Evolutionary conservation across 2,888 invertebrate species (phyloP), one percentile per base, ranked within the genome.

Genomic region (Iselma pallidipennis): DNA sequence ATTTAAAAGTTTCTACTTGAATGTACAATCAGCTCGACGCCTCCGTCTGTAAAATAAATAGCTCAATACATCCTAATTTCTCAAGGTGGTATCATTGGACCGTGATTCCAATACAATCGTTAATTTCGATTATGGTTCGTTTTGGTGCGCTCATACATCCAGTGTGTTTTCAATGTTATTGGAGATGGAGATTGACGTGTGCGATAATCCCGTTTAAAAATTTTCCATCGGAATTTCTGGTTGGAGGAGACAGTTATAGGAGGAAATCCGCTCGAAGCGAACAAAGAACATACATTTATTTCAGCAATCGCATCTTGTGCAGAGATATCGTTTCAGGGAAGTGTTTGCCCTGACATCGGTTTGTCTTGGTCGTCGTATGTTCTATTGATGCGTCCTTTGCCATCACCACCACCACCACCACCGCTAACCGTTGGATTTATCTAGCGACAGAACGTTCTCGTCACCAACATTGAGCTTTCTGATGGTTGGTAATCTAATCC

Each of bases 401-500:
- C 62, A 52, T 59, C 61, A 56, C 45, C 49, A 50, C 45, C 28
- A 56, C 61, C 49, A n/a, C n/a, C n/a, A n/a, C n/a, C n/a, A n/a
- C n/a, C n/a, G 16, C 45, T 23, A 42, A 42, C 42, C 23, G 12
- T 19, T 23, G 61, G 66, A 69, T 69, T 66, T 69, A 69, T 68
- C 68, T 57, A 54, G 57, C 55, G 54, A 48, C 56, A 49, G 45
- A 49, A 54, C 56, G 56, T 37, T 28, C 52, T 57, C 59, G 63
- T 59, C 59, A 59, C 66, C 67, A 66, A 58, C 68, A 63, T 64
- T 60, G 60, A 59, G 57, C 23, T 59, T 57, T 66, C 64, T 68
- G 69, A 66, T 67, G 70, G 69, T 67, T 65, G 68, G 68, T 73
- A 73, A 73, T 75, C 71, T 71, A 74, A 74, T 75, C 67, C 4